Percentiles rank a stretch among this genome's conserved stretches.
phyloP scores from a whole-genome alignment of 1,140 invertebrate species.

The Orius laevigatus region DNA sequence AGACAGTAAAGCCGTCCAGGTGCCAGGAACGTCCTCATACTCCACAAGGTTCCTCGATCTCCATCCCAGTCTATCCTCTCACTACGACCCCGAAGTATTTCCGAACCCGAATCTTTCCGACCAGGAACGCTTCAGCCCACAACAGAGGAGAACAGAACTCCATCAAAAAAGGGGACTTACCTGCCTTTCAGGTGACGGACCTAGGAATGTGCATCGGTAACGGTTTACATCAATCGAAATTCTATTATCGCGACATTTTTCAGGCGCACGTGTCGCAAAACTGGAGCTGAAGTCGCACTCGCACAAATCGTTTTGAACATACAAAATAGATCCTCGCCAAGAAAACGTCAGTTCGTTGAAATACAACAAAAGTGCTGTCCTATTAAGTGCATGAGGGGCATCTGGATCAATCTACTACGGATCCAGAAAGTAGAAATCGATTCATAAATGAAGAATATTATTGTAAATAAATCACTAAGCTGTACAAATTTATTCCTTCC shows the following conservation, averaged over 20 bases:
- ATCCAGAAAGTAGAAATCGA: too few species aligned
- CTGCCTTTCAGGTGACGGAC: constrained; percentile 47
- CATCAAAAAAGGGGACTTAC: constrained; percentile 28
- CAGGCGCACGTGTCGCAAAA: too few species aligned
- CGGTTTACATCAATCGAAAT: not conserved
- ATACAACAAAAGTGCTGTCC: too few species aligned
- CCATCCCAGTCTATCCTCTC: constrained; percentile 39
- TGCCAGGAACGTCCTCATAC: constrained; percentile 17
- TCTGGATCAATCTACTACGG: too few species aligned
- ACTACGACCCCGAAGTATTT: constrained; percentile 46
- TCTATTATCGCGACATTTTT: not conserved
- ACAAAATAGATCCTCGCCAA: too few species aligned
- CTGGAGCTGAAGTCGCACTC: too few species aligned
- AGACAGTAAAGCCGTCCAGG: constrained; percentile 12
- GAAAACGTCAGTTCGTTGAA: too few species aligned
- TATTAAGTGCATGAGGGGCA: too few species aligned
- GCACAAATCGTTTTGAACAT: too few species aligned
- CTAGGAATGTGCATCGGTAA: constrained; percentile 43
- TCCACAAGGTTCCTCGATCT: constrained; percentile 36
- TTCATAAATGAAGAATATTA: too few species aligned
- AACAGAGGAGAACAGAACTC: constrained; percentile 29
- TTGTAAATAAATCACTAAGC: too few species aligned
- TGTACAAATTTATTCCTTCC: too few species aligned
- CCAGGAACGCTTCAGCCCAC: constrained; percentile 59
- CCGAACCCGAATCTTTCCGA: constrained; percentile 50